phyloP scores from a whole-genome alignment of 2,113 vertebrate genomes.

The Actenoides lindsayi region DNA sequence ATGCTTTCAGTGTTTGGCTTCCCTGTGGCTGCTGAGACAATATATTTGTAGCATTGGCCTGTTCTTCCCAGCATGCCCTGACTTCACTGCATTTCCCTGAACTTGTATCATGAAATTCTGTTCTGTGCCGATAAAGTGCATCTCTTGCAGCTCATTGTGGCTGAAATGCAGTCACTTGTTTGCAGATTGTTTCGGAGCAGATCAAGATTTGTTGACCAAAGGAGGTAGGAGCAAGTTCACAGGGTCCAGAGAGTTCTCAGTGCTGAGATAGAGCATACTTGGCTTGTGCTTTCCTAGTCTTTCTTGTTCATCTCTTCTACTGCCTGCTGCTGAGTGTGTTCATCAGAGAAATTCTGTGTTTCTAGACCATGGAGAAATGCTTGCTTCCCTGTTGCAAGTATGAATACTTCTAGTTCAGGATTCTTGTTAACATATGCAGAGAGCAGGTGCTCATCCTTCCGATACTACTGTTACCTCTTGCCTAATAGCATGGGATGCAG shows the following conservation, averaged over 20 bases:
- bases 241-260: background rate
- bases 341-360: background rate
- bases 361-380: background rate
- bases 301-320: background rate
- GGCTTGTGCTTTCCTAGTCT: background rate
- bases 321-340: background rate
- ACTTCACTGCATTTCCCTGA: background rate
- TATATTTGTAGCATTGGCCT: background rate
- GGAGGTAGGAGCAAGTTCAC: background rate
- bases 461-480: background rate
- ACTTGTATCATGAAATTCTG: background rate
- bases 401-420: background rate
- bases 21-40: background rate
- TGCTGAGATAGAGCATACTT: rapidly evolving
- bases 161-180: background rate
- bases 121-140: background rate
- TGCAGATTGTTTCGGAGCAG: background rate
- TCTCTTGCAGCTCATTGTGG: background rate
- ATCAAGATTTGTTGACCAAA: background rate
- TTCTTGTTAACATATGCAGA: background rate
- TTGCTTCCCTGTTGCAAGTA: background rate
- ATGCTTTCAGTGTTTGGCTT: background rate
- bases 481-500: background rate
- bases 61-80: background rate
- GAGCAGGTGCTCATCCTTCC: background rate